Evolutionary conservation across 2,888 invertebrate genomes (phyloP).

Genomic region (Stenotaenia linearis): DNA sequence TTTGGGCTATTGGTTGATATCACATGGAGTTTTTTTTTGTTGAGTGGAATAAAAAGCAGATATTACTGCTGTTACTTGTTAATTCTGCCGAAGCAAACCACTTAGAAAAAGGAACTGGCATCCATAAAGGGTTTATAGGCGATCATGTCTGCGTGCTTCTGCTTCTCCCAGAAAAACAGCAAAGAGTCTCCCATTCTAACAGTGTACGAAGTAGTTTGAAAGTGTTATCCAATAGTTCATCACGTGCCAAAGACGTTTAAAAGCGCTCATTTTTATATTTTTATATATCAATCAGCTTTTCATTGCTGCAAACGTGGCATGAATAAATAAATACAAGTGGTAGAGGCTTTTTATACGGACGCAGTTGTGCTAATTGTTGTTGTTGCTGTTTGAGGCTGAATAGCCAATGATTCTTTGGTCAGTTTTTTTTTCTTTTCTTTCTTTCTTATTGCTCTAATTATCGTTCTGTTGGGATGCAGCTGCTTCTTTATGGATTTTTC

Average conservation of each 20-base stretch:
- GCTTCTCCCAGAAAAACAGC: background rate
- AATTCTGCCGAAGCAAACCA: background rate
- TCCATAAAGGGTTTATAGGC: slow-evolving; percentile 7
- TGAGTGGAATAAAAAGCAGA: background rate
- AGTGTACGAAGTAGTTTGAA: background rate
- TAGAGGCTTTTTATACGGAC: background rate
- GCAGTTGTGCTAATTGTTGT: background rate
- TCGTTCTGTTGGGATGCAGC: background rate
- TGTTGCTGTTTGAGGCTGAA: background rate
- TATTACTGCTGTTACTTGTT: background rate
- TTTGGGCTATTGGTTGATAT: background rate
- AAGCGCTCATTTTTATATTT: background rate
- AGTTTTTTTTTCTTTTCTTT: background rate
- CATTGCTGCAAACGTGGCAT: background rate
- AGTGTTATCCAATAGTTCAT: background rate
- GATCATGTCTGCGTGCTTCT: background rate
- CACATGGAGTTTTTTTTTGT: background rate
- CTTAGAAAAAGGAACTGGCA: slow-evolving; percentile 3
- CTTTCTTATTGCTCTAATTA: background rate
- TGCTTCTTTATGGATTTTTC: background rate
- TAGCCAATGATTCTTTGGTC: background rate
- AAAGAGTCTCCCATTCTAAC: background rate
- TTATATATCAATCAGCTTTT: background rate
- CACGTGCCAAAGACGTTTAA: background rate
- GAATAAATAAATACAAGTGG: background rate